Percentiles rank a stretch among this genome's conserved stretches.
Evolutionary conservation across 2,113 vertebrate genomes (phyloP).

Genomic region (Hippocampus barbouri): DNA sequence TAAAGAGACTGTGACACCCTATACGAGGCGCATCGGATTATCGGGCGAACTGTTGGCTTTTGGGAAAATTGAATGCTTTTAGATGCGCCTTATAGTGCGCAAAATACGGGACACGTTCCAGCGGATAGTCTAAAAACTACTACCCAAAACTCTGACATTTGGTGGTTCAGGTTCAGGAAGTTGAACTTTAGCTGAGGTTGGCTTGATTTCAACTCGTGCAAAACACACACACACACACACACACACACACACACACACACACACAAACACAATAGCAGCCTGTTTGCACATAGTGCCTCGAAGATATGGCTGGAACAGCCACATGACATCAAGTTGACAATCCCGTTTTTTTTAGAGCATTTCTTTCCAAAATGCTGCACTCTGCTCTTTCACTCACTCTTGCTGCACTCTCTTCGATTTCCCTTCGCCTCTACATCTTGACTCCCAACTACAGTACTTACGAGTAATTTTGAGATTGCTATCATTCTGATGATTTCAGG

Average conservation of each 20-base stretch:
- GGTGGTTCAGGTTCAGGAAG: too few relatives aligned
- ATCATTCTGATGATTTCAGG: not conserved
- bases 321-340: not conserved
- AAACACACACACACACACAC: not conserved
- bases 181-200: too few relatives aligned
- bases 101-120: too few relatives aligned
- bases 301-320: not conserved
- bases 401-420: not conserved
- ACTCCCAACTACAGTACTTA: not conserved
- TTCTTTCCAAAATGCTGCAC: not conserved
- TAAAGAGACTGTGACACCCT: too few relatives aligned
- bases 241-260: not conserved
- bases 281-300: not conserved
- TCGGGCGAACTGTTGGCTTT: too few relatives aligned
- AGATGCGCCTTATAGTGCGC: too few relatives aligned
- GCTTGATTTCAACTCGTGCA: too few relatives aligned
- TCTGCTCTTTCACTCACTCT: not conserved
- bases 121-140: too few relatives aligned
- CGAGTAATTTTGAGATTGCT: not conserved
- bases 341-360: not conserved
- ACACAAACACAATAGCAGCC: not conserved
- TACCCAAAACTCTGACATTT: too few relatives aligned
- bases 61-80: too few relatives aligned
- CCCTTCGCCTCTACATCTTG: not conserved
- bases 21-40: too few relatives aligned